phyloP scores from a whole-genome alignment of 2,113 vertebrate species.

The Ceratotherium simum region DNA sequence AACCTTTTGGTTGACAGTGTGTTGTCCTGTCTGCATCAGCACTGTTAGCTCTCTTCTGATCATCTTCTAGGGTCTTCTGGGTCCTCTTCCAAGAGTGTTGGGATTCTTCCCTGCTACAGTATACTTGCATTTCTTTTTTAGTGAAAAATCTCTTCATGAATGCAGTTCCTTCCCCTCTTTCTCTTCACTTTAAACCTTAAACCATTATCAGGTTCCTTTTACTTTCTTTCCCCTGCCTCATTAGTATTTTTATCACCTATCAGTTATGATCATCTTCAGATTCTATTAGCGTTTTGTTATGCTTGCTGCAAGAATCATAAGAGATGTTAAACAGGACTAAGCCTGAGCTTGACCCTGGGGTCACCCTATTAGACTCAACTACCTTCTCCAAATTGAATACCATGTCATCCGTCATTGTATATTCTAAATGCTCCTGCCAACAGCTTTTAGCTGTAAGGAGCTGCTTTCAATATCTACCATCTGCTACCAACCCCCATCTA shows the following conservation, averaged over 20 bases:
- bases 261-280: constrained; percentile 34
- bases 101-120: not conserved
- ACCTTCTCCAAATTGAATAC: constrained; percentile 56
- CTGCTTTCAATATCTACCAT: constrained; percentile 73
- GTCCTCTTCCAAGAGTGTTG: not conserved
- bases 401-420: constrained; percentile 70
- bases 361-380: constrained; percentile 61
- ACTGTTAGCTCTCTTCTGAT: not conserved
- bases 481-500: constrained; percentile 66
- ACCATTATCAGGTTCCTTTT: not conserved
- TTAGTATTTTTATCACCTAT: constrained; percentile 6
- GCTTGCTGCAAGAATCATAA: constrained; percentile 28
- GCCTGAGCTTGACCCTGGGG: constrained; percentile 56
- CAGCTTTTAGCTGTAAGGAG: constrained; percentile 71
- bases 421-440: constrained; percentile 64
- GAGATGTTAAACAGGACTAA: constrained; percentile 63
- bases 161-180: not conserved
- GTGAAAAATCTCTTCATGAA: not conserved
- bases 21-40: not conserved
- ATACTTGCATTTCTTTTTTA: not conserved
- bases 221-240: not conserved
- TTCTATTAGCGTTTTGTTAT: constrained; percentile 40
- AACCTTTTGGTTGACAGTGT: not conserved
- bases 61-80: constrained; percentile 6
- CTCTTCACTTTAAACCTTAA: constrained; percentile 8